Evolutionary conservation across 2,113 vertebrate genomes (phyloP), one percentile per base, ranked within the genome.

Genomic region (Sinocyclocheilus anshuiensis): DNA sequence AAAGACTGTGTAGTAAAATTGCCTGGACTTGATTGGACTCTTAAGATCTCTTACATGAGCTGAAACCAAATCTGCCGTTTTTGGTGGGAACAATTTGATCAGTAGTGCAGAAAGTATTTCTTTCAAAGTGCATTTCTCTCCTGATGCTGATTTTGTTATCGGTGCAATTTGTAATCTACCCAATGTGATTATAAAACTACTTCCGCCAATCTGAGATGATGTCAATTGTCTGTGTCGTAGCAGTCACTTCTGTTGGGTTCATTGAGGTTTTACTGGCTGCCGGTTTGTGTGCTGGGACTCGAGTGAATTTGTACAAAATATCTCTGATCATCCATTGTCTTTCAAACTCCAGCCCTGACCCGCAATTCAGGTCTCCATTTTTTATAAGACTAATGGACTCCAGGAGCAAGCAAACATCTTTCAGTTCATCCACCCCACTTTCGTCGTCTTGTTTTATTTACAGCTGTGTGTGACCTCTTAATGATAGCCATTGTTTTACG

Each of bases 331-430:
- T 86, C 89, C 80, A 91, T 85, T 92, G 88, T 92, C 90, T 89
- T 90, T 87, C 82, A 85, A 81, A 67, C 87, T 83, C 22, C 59
- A 8, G 6, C 55, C 20, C 33, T 85, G 80, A 55, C 76, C 87
- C 12, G 76, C 88, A 90, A 90, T 86, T 83, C 71, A 87, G 67
- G 84, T 76, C 88, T 94, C 88, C 87, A 93, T 94, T 94, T 95
- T 94, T 94, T 93, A 94, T 94, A 93, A 94, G 92, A 88, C 92
- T 94, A 95, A 95, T 95, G 93, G 92, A 94, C 90, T 94, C 84
- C 87, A 84, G 72, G 82, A 77, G 81, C 55, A 72, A 39, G 85
- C 16, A 84, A 86, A 85, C 83, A 77, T 77, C 76, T 93, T 85
- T 91, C 76, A 69, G 45, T 88, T 86, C 78, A 87, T 90, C 92